Conservation (phyloP, 2,797 vertebrate genomes). For the Cuculus canorus region DNA sequence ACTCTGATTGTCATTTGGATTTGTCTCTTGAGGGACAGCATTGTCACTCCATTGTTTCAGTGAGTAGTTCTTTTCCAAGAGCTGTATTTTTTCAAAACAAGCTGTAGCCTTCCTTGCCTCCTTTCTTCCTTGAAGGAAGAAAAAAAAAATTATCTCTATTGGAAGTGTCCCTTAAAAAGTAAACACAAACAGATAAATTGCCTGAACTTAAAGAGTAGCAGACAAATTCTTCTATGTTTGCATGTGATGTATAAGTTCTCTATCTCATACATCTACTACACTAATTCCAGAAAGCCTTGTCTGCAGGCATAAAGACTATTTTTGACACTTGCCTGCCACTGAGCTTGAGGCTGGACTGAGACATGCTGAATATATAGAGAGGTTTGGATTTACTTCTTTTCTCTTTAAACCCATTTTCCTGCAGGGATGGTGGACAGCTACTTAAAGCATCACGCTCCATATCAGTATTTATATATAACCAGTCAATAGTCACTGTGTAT, state of each 20-base stretch:
- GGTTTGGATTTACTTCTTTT: not conserved
- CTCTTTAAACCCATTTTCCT: not conserved
- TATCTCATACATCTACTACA: not conserved
- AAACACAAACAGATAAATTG: not conserved
- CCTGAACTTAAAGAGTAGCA: not conserved
- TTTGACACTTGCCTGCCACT: slow-evolving; percentile 12
- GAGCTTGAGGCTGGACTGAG: slow-evolving; percentile 26
- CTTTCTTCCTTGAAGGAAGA: not conserved
- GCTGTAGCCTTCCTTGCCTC: not conserved
- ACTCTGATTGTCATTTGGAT: not conserved
- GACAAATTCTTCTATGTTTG: not conserved
- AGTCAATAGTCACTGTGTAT: not conserved
- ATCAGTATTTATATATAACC: not conserved
- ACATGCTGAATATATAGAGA: not conserved
- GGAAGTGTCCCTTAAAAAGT: not conserved
- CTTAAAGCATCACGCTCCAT: not conserved
- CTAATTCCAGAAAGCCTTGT: not conserved
- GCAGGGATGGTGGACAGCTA: not conserved
- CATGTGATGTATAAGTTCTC: not conserved
- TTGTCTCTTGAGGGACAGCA: not conserved
- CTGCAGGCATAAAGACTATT: slow-evolving; percentile 19
- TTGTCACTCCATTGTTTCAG: slow-evolving; percentile 7
- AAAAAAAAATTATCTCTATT: not conserved
- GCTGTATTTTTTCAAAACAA: not conserved
- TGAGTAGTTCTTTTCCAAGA: slow-evolving; percentile 7